A percentile compares a stretch with the other conserved stretches of the same genome.
Conservation (phyloP, 2,888 invertebrate genomes). For the Xiphydria camelus region DNA sequence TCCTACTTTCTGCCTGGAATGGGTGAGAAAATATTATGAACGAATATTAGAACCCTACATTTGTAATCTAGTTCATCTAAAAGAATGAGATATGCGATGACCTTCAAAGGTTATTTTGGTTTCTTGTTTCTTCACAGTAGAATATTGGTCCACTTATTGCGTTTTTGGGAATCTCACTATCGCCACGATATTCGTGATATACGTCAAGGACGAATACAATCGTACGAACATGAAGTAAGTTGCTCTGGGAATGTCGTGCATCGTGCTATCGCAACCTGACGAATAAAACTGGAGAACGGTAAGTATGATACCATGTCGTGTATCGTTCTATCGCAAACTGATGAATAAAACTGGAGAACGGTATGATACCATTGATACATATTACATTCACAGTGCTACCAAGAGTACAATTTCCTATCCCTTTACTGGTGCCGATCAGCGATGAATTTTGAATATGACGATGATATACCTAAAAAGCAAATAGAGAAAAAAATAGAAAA, state of each 20-base stretch:
- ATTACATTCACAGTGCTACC: not conserved
- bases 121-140: constrained; percentile 13
- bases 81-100: too few relatives aligned
- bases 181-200: constrained; percentile 21
- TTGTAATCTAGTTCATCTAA: too few relatives aligned
- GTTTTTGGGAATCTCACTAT: constrained; percentile 22
- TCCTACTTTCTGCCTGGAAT: constrained; percentile 32
- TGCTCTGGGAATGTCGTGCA: not conserved
- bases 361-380: not conserved
- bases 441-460: not conserved
- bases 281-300: too few relatives aligned
- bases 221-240: constrained; percentile 13
- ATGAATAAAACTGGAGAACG: too few relatives aligned
- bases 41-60: not conserved
- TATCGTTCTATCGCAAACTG: too few relatives aligned
- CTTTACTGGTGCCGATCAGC: not conserved
- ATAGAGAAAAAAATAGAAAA: too few relatives aligned
- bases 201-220: constrained; percentile 28
- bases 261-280: too few relatives aligned
- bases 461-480: too few relatives aligned
- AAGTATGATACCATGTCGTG: too few relatives aligned
- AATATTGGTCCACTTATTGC: constrained; percentile 26
- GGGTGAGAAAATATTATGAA: constrained; percentile 20
- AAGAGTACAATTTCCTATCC: not conserved
- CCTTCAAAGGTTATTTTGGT: not conserved